Conservation (phyloP, 2,113 vertebrate genomes). For the Rafetus swinhoei region DNA sequence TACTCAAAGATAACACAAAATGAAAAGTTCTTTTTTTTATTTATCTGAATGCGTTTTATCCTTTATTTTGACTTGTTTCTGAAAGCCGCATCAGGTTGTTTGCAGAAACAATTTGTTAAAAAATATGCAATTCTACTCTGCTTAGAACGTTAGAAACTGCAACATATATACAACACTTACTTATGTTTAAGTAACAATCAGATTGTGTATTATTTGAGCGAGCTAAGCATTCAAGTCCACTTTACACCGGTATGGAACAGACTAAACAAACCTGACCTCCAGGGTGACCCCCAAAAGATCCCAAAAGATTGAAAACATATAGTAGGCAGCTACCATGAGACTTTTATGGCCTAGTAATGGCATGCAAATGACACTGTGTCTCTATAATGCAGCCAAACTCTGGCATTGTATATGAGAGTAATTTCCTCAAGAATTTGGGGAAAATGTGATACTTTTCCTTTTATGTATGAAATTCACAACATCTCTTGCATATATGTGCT, state of each 20-base stretch:
- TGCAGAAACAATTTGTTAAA: constrained; percentile 80
- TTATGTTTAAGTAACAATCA: constrained; percentile 80
- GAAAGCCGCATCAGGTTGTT: constrained; percentile 71
- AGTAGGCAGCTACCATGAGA: constrained; percentile 74
- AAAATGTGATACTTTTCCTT: constrained; percentile 85
- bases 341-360: constrained; percentile 82
- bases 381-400: constrained; percentile 80
- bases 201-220: constrained; percentile 77
- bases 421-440: constrained; percentile 91
- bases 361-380: constrained; percentile 79
- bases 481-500: constrained; percentile 68
- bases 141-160: constrained; percentile 70
- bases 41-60: constrained; percentile 27
- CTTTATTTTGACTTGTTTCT: constrained; percentile 70
- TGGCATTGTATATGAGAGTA: constrained; percentile 84
- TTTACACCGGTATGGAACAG: constrained; percentile 80
- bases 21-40: constrained; percentile 27
- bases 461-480: constrained; percentile 79
- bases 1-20: background rate
- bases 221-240: constrained; percentile 81
- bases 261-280: constrained; percentile 87
- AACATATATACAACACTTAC: constrained; percentile 71
- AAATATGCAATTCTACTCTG: constrained; percentile 75
- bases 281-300: constrained; percentile 75
- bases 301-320: constrained; percentile 74